These are phyloP conservation scores for Papilio gigon DNA, from an alignment of 2,888 invertebrate genomes.

Conservation along the genomic window DNA sequence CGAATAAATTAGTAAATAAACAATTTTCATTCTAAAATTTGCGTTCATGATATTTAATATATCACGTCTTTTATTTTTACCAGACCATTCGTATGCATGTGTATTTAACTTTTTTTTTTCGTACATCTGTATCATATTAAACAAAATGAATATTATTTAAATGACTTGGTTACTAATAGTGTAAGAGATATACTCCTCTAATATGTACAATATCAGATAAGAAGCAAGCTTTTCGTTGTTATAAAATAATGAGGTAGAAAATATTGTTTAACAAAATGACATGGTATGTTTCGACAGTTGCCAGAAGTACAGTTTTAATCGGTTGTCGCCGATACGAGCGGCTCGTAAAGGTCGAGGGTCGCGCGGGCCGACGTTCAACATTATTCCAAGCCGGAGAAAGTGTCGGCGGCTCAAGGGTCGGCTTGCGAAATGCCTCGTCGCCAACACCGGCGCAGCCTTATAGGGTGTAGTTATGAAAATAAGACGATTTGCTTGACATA, in stretches of 20 bases:
- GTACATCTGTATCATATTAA: too few species aligned
- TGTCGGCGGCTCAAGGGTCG: slow-evolving; percentile 67
- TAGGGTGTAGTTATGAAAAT: slow-evolving; percentile 53
- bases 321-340: slow-evolving; percentile 37
- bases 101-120: too few species aligned
- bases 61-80: too few species aligned
- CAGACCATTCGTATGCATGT: too few species aligned
- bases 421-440: slow-evolving; percentile 65
- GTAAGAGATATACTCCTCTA: too few species aligned
- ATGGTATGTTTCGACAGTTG: neutral
- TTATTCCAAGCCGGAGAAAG: slow-evolving; percentile 71
- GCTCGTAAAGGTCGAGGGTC: slow-evolving; percentile 42
- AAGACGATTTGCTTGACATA: slow-evolving; percentile 48
- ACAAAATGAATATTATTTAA: too few species aligned
- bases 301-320: slow-evolving; percentile 35
- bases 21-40: neutral
- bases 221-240: too few species aligned
- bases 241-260: neutral
- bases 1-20: neutral
- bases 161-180: too few species aligned
- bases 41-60: slow-evolving; percentile 28
- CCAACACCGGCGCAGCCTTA: slow-evolving; percentile 54
- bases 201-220: too few species aligned
- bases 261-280: slow-evolving; percentile 5
- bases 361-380: slow-evolving; percentile 57